These are phyloP conservation scores for Cartodere bifasciata DNA, from an alignment of 2,888 invertebrate genomes.

Conservation along the genomic window DNA sequence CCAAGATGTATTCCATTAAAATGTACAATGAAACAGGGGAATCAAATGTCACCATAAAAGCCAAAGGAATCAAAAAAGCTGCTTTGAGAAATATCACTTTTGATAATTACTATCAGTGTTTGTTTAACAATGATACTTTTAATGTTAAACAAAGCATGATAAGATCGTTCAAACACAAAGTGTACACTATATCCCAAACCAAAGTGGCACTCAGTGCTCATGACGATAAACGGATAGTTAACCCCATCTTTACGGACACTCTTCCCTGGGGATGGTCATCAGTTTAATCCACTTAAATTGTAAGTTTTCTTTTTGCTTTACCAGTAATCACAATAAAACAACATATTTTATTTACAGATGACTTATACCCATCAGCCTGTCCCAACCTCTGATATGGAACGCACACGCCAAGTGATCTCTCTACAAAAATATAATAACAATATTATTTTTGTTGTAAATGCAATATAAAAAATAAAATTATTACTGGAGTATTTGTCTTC, in stretches of 20 bases:
- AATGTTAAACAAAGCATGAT: not conserved
- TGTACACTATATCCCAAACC: not conserved
- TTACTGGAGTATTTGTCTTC: too few relatives aligned
- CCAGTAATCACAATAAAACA: too few relatives aligned
- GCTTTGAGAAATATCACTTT: not conserved
- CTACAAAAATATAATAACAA: too few relatives aligned
- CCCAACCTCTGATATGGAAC: too few relatives aligned
- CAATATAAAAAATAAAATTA: too few relatives aligned
- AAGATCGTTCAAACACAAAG: not conserved
- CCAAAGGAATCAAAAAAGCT: constrained; percentile 1
- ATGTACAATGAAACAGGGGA: not conserved
- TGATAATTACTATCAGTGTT: not conserved
- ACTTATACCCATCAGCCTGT: too few relatives aligned
- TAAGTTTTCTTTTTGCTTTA: too few relatives aligned
- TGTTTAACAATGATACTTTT: not conserved
- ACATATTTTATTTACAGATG: too few relatives aligned
- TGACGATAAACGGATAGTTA: constrained; percentile 1
- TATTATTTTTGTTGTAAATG: too few relatives aligned
- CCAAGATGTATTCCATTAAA: constrained; percentile 1
- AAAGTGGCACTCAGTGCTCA: not conserved
- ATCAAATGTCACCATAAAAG: not conserved
- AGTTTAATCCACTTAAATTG: too few relatives aligned
- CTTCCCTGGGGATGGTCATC: constrained; percentile 4
- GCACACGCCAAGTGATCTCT: too few relatives aligned
- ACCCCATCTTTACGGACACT: not conserved